Evolutionary conservation across 2,888 invertebrate species (phyloP), one percentile per base, ranked within the genome.

Genomic region (Noctuana brunneofusca): DNA sequence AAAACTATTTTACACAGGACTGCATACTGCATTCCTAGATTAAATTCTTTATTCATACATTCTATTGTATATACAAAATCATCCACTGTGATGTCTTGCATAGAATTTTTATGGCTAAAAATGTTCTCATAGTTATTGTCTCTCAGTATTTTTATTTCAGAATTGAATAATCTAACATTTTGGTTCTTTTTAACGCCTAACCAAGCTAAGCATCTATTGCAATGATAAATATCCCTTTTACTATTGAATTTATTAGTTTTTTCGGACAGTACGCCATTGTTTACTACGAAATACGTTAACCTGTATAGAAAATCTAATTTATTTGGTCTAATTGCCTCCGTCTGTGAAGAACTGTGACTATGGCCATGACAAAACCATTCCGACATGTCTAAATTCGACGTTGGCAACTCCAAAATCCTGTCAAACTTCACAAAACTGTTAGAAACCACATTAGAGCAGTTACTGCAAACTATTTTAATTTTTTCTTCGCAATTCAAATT

Each of bases 311-410:
- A 91, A 80, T 95, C 94, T 27, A 73, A 76, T 65, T 82, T 79
- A 65, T 90, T 92, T 16, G 93, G 93, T 65, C 89, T 87, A 14
- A 93, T 71, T 55, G 78, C 66, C 64, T 72, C 77, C 14, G 67
- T 67, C 12, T 68, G 63, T 3, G 63, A 49, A 0, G 65, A 60
- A 5, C 30, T 16, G 18, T 53, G 53, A 0, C 79, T 79, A 22
- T 86, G 81, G 0, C 88, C 88, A 67, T 95, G 94, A 71, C 95
- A 95, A 76, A 94, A 95, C 93, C 94, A 95, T 66, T 95, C 95
- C 0, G 91, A 89, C 75, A 93, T 90, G 71, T 94, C 94, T 63
- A 92, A 81, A 79, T 92, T 92, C 14, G 90, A 87, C 0, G 93
- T 92, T 0, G 95, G 95, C 58, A 95, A 77, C 63, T 94, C 94